Conservation (phyloP, 2,797 vertebrate species). For the Babyrousa celebensis region DNA sequence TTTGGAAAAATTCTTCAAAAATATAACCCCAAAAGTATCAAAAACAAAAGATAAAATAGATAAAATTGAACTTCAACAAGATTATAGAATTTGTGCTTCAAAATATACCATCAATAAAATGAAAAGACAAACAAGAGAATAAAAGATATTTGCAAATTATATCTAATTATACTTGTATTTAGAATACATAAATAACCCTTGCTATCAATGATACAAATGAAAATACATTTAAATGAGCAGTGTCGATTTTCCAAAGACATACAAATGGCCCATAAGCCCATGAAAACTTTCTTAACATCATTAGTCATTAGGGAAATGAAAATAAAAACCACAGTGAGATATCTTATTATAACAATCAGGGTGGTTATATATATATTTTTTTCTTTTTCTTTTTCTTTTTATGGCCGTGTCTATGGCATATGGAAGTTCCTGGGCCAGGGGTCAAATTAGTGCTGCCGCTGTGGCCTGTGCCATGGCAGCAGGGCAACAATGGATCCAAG, state of each 20-base stretch:
- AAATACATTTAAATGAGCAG: neutral
- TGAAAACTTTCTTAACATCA: neutral
- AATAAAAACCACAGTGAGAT: neutral
- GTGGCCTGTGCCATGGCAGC: no score
- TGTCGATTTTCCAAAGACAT: neutral
- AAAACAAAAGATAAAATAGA: neutral
- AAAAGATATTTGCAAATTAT: neutral
- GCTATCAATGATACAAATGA: neutral
- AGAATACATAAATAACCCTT: neutral
- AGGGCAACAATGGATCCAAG: no score
- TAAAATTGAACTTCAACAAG: neutral
- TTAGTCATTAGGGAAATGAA: neutral
- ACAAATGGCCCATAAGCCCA: neutral
- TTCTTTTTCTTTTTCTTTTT: no score
- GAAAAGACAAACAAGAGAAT: neutral
- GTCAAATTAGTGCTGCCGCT: no score
- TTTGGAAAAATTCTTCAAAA: neutral
- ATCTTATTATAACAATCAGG: neutral
- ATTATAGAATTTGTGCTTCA: neutral
- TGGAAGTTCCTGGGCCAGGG: no score
- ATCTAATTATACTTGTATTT: neutral
- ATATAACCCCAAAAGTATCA: neutral
- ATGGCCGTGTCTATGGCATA: no score
- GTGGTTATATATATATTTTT: neutral
- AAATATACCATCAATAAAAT: neutral